Evolutionary conservation across 1,140 invertebrate genomes (phyloP).

Genomic region (Zaprionus capensis): DNA sequence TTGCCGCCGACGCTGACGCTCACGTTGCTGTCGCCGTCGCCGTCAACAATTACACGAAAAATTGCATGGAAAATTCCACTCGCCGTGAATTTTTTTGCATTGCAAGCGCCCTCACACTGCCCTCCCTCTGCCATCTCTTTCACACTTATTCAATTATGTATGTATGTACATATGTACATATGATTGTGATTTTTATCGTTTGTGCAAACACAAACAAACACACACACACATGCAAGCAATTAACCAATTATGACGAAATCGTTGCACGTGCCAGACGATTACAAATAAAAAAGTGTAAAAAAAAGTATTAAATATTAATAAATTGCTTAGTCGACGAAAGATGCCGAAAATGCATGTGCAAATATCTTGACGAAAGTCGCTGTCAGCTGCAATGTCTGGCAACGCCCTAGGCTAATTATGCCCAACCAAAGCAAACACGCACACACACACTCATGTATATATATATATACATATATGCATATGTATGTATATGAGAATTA

Average conservation of each 20-base stretch:
- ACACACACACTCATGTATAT: neutral
- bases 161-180: neutral
- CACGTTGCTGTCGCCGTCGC: neutral
- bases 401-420: conserved; percentile 40
- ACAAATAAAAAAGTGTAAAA: neutral
- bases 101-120: conserved; percentile 23
- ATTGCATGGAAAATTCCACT: conserved; percentile 76
- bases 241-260: conserved; percentile 1
- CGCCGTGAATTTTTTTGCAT: conserved; percentile 43
- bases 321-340: neutral
- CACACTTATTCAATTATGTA: neutral
- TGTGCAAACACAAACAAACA: neutral
- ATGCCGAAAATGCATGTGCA: conserved; percentile 20
- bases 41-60: conserved; percentile 57
- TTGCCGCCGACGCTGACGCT: neutral
- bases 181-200: neutral
- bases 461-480: neutral
- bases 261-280: conserved; percentile 6
- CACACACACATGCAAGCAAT: neutral
- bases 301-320: neutral
- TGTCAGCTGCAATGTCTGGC: conserved; percentile 18
- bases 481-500: neutral
- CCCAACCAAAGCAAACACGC: conserved; percentile 17
- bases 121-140: neutral
- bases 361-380: conserved; percentile 27